Percentiles rank a stretch among this genome's conserved stretches.
Evolutionary conservation across 2,797 vertebrate species (phyloP).

Genomic region (Halcyon leucocephala): DNA sequence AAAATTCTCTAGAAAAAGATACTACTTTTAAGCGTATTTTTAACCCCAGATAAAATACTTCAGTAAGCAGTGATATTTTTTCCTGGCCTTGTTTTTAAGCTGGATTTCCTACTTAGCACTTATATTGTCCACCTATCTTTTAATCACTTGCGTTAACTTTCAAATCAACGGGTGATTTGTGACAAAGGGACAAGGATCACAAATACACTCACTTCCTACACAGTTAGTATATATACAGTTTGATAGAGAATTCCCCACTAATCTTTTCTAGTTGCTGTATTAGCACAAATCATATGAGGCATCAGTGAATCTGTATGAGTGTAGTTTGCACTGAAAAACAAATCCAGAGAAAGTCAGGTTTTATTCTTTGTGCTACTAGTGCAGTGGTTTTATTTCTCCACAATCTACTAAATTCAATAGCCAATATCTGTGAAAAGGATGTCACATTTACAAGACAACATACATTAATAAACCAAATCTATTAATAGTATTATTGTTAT

Average conservation of each 20-base stretch:
- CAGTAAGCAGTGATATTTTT: background rate
- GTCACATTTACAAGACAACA: background rate
- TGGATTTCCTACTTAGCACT: background rate
- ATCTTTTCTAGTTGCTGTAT: background rate
- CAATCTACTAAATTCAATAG: background rate
- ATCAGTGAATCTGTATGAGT: background rate
- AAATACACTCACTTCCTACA: background rate
- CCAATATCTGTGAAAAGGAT: background rate
- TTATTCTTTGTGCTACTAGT: background rate
- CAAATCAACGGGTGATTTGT: background rate
- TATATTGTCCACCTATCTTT: background rate
- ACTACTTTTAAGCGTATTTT: background rate
- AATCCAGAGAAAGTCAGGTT: background rate
- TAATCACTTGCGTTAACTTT: background rate
- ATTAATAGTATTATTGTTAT: background rate
- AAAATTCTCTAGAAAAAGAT: background rate
- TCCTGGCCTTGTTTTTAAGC: background rate
- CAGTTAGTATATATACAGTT: background rate
- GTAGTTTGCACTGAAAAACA: background rate
- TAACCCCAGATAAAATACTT: background rate
- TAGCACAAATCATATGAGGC: background rate
- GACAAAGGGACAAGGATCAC: background rate
- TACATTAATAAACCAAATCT: fast-evolving
- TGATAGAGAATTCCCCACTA: background rate
- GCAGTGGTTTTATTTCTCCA: background rate